phyloP scores from a whole-genome alignment of 2,113 vertebrate species.

The Alligator sinensis region DNA sequence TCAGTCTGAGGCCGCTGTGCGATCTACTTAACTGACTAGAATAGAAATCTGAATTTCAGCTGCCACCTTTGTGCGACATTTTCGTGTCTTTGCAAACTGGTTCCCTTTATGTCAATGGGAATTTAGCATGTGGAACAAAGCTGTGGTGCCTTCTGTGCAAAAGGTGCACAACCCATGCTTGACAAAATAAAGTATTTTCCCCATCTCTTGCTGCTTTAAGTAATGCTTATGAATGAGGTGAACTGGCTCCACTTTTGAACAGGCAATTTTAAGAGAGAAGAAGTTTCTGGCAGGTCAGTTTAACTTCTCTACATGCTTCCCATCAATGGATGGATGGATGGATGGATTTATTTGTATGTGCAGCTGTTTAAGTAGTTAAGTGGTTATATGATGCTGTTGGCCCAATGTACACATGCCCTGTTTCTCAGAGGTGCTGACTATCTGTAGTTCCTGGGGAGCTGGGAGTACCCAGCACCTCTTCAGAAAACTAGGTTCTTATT shows the following conservation, averaged over 20 bases:
- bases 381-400: not conserved
- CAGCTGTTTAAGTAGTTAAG: not conserved
- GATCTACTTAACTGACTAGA: not conserved
- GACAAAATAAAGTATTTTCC: too few relatives aligned
- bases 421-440: not conserved
- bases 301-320: not conserved
- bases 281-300: not conserved
- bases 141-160: not conserved
- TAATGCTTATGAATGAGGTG: not conserved
- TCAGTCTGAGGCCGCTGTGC: rapidly evolving
- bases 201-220: not conserved
- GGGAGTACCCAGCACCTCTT: not conserved
- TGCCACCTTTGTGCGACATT: not conserved
- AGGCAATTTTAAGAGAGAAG: not conserved
- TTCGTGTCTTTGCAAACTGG: not conserved
- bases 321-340: not conserved
- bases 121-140: not conserved
- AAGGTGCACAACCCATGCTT: not conserved
- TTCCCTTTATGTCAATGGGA: not conserved
- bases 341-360: not conserved
- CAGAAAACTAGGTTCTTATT: not conserved
- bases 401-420: not conserved
- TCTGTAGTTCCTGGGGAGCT: not conserved
- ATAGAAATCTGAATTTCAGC: not conserved
- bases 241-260: not conserved